phyloP scores from a whole-genome alignment of 2,888 invertebrate species.

The Imbricaverruca yamaguchii region DNA sequence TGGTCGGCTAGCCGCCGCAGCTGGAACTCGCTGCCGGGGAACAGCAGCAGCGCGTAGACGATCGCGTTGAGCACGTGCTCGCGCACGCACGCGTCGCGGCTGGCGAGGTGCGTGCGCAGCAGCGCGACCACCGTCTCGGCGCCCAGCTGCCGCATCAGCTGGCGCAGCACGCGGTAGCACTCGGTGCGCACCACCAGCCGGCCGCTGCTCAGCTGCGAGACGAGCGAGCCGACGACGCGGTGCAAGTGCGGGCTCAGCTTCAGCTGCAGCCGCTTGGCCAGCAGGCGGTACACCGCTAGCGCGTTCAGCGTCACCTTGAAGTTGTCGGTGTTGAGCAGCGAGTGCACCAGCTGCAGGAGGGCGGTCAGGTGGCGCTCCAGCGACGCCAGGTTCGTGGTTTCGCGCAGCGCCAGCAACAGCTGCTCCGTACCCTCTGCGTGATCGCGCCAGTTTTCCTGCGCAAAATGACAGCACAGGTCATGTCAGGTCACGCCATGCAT shows the following conservation, averaged over 20 bases:
- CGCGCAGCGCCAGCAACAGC: conserved; percentile 49
- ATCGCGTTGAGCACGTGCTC: conserved; percentile 68
- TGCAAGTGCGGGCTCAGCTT: conserved; percentile 44
- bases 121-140: conserved; percentile 50
- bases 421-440: conserved; percentile 53
- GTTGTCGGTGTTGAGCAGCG: conserved; percentile 54
- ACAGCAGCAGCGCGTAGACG: conserved; percentile 66
- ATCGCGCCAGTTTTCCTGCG: conserved; percentile 51
- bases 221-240: conserved; percentile 44
- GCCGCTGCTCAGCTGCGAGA: conserved; percentile 46
- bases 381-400: conserved; percentile 47
- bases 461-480: too few species aligned
- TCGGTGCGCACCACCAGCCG: conserved; percentile 47
- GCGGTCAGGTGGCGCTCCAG: conserved; percentile 56
- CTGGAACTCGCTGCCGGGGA: conserved; percentile 68
- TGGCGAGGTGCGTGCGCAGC: conserved; percentile 46
- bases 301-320: conserved; percentile 46
- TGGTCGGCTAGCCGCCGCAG: conserved; percentile 43
- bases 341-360: conserved; percentile 53
- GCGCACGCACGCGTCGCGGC: conserved; percentile 51
- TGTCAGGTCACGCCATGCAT: too few species aligned
- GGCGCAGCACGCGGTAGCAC: conserved; percentile 46
- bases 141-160: conserved; percentile 47
- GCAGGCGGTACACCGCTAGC: conserved; percentile 44
- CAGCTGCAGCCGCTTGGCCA: conserved; percentile 43